Evolutionary conservation across 1,140 invertebrate genomes (phyloP).

Genomic region (Bacillus rossius): DNA sequence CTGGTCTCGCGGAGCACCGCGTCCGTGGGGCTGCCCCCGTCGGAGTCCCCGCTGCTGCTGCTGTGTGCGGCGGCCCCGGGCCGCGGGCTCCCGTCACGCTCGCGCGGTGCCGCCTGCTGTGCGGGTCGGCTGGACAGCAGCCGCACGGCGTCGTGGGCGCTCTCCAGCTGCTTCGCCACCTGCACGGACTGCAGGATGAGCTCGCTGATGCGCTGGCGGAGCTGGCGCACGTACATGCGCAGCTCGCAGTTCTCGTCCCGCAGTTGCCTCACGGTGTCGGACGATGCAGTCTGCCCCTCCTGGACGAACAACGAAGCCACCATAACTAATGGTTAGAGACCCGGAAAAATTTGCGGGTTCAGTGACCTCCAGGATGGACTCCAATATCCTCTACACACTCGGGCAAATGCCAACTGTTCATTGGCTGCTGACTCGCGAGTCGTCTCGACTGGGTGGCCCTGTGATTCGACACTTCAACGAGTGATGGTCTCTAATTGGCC

Average conservation of each 20-base stretch:
- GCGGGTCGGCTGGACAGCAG: conserved; percentile 12
- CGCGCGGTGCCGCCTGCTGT: conserved; percentile 18
- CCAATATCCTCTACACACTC: too few relatives aligned
- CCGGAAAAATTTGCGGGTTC: too few relatives aligned
- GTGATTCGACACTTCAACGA: too few relatives aligned
- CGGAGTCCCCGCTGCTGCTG: conserved; percentile 2
- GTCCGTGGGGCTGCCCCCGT: conserved; percentile 26
- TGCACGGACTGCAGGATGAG: neutral
- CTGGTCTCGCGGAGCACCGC: conserved; percentile 34
- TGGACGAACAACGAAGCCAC: too few relatives aligned
- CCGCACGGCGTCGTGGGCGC: conserved; percentile 12
- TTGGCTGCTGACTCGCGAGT: too few relatives aligned
- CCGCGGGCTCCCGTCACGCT: neutral
- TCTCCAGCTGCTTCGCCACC: neutral
- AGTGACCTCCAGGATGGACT: too few relatives aligned
- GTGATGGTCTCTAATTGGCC: too few relatives aligned
- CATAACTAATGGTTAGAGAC: too few relatives aligned
- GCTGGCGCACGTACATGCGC: neutral
- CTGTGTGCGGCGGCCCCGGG: neutral
- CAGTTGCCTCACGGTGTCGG: neutral
- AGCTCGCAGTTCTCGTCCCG: conserved; percentile 11
- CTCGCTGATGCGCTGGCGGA: conserved; percentile 6
- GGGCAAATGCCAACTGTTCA: too few relatives aligned
- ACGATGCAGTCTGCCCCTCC: too few relatives aligned
- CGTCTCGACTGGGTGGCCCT: too few relatives aligned